Conservation (phyloP, 1,140 invertebrate genomes). For the Drosophila ercepeae region DNA sequence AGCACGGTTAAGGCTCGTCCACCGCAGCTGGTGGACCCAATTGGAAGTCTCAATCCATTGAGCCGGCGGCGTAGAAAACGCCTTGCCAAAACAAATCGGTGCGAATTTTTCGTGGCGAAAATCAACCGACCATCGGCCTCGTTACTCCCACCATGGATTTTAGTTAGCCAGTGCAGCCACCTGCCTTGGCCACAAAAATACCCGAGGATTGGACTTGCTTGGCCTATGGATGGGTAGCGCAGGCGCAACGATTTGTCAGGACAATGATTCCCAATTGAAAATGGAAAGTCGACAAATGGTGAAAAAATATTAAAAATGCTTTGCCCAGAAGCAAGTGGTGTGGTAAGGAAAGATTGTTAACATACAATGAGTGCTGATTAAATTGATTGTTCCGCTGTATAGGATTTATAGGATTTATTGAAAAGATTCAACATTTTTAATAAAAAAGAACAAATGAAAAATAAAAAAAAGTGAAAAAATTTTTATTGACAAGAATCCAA, state of each 20-base stretch:
- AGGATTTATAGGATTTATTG: background rate
- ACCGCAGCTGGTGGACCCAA: slow-evolving; percentile 7
- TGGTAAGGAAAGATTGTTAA: slow-evolving; percentile 4
- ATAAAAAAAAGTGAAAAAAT: no score
- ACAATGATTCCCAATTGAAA: slow-evolving; percentile 49
- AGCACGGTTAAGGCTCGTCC: background rate
- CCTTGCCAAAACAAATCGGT: slow-evolving; percentile 48
- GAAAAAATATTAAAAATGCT: background rate
- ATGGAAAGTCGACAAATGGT: slow-evolving; percentile 59
- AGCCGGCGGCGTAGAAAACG: slow-evolving; percentile 52
- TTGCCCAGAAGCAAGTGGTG: slow-evolving; percentile 13
- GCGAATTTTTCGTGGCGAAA: slow-evolving; percentile 63
- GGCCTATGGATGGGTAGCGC: slow-evolving; percentile 73
- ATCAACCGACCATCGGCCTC: slow-evolving; percentile 48
- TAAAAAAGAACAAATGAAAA: background rate
- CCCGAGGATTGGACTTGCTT: slow-evolving; percentile 37
- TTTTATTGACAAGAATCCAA: no score
- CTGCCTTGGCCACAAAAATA: slow-evolving; percentile 40
- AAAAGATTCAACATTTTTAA: background rate
- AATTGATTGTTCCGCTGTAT: slow-evolving; percentile 27
- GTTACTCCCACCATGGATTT: slow-evolving; percentile 52
- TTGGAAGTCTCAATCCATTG: slow-evolving; percentile 50
- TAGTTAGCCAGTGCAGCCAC: slow-evolving; percentile 15
- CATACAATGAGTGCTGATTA: slow-evolving; percentile 32
- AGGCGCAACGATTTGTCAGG: slow-evolving; percentile 59